Base-by-base conservation (phyloP, 2,113 vertebrate genomes). In the Oncorhynchus tshawytscha region DNA sequence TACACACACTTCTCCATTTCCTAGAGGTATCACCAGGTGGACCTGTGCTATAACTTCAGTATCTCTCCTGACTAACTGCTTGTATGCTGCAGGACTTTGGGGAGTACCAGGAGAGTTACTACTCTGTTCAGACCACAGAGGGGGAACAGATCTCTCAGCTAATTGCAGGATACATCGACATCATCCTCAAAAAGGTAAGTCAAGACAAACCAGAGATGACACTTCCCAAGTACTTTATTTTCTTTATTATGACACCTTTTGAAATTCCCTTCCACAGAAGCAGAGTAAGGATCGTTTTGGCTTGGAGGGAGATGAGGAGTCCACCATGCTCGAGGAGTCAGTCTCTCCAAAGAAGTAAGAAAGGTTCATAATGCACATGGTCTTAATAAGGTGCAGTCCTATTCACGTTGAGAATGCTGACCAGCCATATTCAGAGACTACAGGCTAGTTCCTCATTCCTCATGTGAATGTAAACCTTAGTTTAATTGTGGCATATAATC, bases 221-320 rank as follows among this genome's bases (percentile, higher is more conserved):
- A 25, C 27, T 45, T 45, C 39, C 39, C 39, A 45, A 45, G 39
- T 45, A 45, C 39, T 11, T 9, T 45, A 86, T 48, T 25, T 16
- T 2, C n/a, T 22, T 54, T 74, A 16, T 82, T 83, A 76, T 67
- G 72, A 60, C 25, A 68, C 78, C 34, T 81, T 65, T 34, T 77
- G 2, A 45, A 71, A 20, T 60, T 75, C 77, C 59, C 64, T 67
- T 51, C 68, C 82, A 71, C 85, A 99, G 98, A 99, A 99, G 90
- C 98, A 99, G 94, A 99, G 97, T 88, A 99, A 99, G 85, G 98
- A 99, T 87, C 95, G 97, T 74, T 99, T 99, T 91, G 98, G 98
- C 60, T 92, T 99, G 71, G 98, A 99, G 82, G 97, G 98, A 5
- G 98, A 99, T 85, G 98, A 99, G 72, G 98, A 99, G 67, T 96